Percentiles rank a stretch among this genome's conserved stretches.
Conservation (phyloP, 2,113 vertebrate species). For the Mohoua ochrocephala region DNA sequence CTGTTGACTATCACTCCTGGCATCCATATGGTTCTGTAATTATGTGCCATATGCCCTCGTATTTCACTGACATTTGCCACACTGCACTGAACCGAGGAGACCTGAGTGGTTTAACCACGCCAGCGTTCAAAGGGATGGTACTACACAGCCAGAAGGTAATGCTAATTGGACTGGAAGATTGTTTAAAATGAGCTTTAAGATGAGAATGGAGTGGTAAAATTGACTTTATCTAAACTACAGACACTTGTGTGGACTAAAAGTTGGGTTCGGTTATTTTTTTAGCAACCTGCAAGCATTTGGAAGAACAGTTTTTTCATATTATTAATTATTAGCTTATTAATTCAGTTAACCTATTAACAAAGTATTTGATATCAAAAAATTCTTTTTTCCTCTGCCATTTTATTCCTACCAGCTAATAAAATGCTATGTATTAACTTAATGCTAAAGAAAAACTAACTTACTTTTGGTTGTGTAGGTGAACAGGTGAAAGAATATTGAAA, state of each 20-base stretch:
- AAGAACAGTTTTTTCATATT: background rate
- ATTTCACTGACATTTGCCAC: conserved; percentile 33
- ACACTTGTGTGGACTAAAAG: background rate
- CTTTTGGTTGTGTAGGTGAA: background rate
- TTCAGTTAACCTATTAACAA: background rate
- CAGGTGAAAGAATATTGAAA: background rate
- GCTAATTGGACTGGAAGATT: conserved; percentile 48
- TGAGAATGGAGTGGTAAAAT: background rate
- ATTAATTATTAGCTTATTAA: background rate
- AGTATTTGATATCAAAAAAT: background rate
- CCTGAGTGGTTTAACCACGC: background rate
- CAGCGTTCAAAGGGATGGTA: background rate
- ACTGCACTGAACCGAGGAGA: background rate
- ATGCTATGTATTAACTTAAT: background rate
- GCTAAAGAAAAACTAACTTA: background rate
- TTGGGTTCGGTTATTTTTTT: background rate
- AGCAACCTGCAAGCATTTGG: background rate
- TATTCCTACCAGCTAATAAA: background rate
- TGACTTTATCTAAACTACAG: background rate
- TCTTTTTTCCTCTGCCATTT: background rate
- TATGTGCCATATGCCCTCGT: conserved; percentile 6
- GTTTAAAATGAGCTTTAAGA: conserved; percentile 17
- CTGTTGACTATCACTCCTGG: background rate
- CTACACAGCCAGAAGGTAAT: conserved; percentile 7
- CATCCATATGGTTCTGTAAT: conserved; percentile 47